Base-by-base conservation (phyloP, 2,888 invertebrate genomes). In the Drosophila falleni region DNA sequence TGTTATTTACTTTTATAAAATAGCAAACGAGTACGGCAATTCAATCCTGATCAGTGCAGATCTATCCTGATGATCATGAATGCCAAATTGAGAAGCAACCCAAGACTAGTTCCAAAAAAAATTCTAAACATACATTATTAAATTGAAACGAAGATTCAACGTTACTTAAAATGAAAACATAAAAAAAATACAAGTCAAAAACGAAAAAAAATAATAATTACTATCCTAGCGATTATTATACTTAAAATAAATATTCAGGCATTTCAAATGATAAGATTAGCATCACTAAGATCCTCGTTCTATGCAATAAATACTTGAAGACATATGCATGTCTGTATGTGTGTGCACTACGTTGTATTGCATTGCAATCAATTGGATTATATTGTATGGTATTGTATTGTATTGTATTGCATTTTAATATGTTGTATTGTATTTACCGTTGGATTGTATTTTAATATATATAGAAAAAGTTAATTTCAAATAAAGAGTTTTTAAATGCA, bases 401-500 rank as follows among this genome's bases (percentile, higher is more conserved):
- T 66, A 81, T 78, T 88, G 87, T 78, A 90, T 86, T 90, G 82
- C 80, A 81, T 81, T 89, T 82, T 81, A 89, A 85, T 90, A 83
- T 87, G 82, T 82, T 87, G 79, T 85, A 78, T 85, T 87, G 88
- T 90, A 89, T 90, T 90, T 81, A 87, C 82, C 90, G 90, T 90
- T 90, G 89, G 83, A 83, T 85, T 87, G 86, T 87, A 84, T 87
- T 87, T 84, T 80, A 88, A 82, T 82, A 84, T 82, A 84, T 55
- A 64, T 86, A 88, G 83, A 83, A 80, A 63, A 72, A 78, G 84
- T 84, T 84, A 63, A 84, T 84, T 84, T 84, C 80, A 68, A 84
- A 89, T 81, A 89, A 87, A 84, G 74, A 87, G 82, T 87, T 89
- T 89, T 87, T 74, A 80, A 89, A 90, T 78, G 86, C 88, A 89